Conservation (phyloP, 2,113 vertebrate genomes). For the Chionis minor region DNA sequence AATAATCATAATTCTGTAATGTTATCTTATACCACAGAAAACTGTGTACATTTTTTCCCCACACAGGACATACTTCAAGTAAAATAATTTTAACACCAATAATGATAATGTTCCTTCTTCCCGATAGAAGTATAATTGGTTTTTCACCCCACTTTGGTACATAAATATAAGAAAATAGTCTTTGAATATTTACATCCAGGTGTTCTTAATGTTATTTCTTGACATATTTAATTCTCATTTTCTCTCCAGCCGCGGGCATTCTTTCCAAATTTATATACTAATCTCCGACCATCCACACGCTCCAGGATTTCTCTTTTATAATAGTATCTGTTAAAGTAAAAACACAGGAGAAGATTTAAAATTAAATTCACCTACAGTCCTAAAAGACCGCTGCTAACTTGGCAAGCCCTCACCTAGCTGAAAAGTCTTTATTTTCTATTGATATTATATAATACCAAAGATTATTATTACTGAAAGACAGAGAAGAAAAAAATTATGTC, state of each 20-base stretch:
- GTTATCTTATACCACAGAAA: slow-evolving; percentile 78
- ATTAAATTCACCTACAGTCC: not conserved
- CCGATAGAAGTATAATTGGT: slow-evolving; percentile 65
- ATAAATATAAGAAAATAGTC: slow-evolving; percentile 84
- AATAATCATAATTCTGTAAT: slow-evolving; percentile 66
- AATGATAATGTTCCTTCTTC: slow-evolving; percentile 74
- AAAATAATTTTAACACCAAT: slow-evolving; percentile 72
- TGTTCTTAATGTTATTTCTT: slow-evolving; percentile 20
- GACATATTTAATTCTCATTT: slow-evolving; percentile 84
- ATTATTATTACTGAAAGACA: not conserved
- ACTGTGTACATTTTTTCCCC: slow-evolving; percentile 80
- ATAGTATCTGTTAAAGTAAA: slow-evolving; percentile 88
- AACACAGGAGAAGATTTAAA: not conserved
- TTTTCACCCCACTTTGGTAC: slow-evolving; percentile 62
- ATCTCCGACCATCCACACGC: slow-evolving; percentile 92
- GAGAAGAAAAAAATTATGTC: not conserved
- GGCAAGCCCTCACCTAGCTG: not conserved
- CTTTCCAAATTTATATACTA: slow-evolving; percentile 98
- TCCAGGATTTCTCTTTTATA: slow-evolving; percentile 98
- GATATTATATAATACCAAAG: not conserved
- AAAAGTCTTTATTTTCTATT: not conserved
- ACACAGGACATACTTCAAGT: slow-evolving; percentile 78
- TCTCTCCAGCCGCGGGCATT: slow-evolving; percentile 95
- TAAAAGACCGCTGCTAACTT: not conserved
- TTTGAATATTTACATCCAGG: slow-evolving; percentile 74